A percentile compares a stretch with the other conserved stretches of the same genome.
Evolutionary conservation across 2,113 vertebrate genomes (phyloP).

Genomic region (Paramormyrops kingsleyae): DNA sequence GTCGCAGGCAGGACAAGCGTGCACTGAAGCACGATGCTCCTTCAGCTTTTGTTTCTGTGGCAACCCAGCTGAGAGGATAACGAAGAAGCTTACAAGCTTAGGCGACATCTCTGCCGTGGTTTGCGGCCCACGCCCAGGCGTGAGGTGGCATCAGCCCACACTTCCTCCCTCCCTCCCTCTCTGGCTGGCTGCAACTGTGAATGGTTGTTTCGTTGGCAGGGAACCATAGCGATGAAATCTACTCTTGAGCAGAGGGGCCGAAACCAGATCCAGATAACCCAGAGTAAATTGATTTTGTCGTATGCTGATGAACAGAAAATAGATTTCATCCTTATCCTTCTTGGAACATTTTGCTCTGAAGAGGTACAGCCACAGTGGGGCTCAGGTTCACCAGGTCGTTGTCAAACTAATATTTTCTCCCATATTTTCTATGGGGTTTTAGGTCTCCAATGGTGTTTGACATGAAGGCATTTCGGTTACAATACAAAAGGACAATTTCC

Average conservation of each 20-base stretch:
- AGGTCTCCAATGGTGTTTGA: neutral
- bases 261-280: neutral
- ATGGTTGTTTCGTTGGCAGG: neutral
- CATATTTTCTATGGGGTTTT: neutral
- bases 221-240: neutral
- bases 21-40: slow-evolving; percentile 34
- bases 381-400: neutral
- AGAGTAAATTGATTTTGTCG: slow-evolving; percentile 19
- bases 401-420: neutral
- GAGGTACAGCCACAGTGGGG: neutral
- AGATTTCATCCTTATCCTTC: neutral
- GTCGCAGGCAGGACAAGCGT: slow-evolving; percentile 49
- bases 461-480: neutral
- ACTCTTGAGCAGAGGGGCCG: neutral
- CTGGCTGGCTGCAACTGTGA: neutral
- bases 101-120: neutral
- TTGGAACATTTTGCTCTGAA: neutral
- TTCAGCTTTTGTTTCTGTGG: slow-evolving; percentile 36
- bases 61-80: slow-evolving; percentile 45
- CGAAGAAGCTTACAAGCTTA: neutral
- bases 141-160: neutral
- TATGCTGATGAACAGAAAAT: slow-evolving; percentile 1
- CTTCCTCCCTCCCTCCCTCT: neutral
- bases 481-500: neutral
- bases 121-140: neutral